Evolutionary conservation across 2,797 vertebrate species (phyloP), one percentile per base, ranked within the genome.

Genomic region (Sebastes trivittatus): DNA sequence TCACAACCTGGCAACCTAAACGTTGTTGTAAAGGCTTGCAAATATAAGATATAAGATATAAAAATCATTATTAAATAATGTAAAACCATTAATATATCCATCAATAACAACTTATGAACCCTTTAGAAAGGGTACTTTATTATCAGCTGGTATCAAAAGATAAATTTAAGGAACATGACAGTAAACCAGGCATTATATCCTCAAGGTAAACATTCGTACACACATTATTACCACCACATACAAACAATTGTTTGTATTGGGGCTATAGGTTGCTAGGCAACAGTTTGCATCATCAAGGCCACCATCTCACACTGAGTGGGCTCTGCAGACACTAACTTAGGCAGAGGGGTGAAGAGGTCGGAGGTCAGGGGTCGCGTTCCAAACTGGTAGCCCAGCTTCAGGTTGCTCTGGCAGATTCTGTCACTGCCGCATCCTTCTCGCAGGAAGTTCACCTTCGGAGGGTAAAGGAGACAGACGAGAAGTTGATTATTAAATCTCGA

Each of bases 391-490:
- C 22, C 84, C 72, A 99, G 94, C 92, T 96, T 96, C 82, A 99
- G 92, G 88, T 99, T 98, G 93, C 98, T 98, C 93, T 98, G 98
- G 89, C 98, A 99, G 87, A 98, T 96, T 90, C 96, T 97, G 95
- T 99, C 98, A 0, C 86, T 90, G 16, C 98, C 98, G 34, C 98
- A 99, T 75, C 98, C 98, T 90, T 99, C 96, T 79, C 96, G 96
- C 79, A 98, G 92, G 82, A 99, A 99, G 91, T 98, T 96, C 72
- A 98, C 96, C 98, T 98, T 87, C 9, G 62, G 38, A 49, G 67
- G 72, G 25, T 2, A 77, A 63, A 78, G 0, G 4, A 75, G 16
- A 74, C 16, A 14, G 16, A 74, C 4, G 2, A 6, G 5, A 59
- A 30, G 23, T 6, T 1, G 1, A 52, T 23, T 9, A 7, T 56